Base-by-base conservation (phyloP, 2,797 vertebrate genomes). In the Spea hammondii region DNA sequence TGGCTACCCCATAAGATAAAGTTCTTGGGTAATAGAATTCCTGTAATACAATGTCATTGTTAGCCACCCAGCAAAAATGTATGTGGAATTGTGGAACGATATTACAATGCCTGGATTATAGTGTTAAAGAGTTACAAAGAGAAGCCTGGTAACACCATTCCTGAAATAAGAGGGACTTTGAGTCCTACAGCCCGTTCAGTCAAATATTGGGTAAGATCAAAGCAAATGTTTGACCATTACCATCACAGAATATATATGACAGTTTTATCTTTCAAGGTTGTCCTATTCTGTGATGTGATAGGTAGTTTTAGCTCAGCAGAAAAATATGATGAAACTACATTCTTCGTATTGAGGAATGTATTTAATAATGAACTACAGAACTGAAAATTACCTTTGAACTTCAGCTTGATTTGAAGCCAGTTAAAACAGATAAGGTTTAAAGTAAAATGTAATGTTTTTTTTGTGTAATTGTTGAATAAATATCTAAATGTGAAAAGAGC, bases 71-170 rank as follows among this genome's bases (percentile, higher is more conserved):
- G 73, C 69, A 81, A 76, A 81, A 68, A 81, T 66, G 76, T 46
- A 68, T 81, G 74, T 65, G 79, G 79, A 72, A 77, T 50, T 68
- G 54, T 64, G 74, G 79, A 77, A 72, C 77, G 79, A 73, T 48
- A 55, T 62, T 64, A 55, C 70, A 81, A 69, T 77, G 62, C 51
- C 51, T n/a, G 79, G 50, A 81, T 81, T 76, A 76, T 8, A 51
- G 50, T 59, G n/a, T 55, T 81, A 72, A 72, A 55, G 9, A 44
- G 47, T 46, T n/a, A 54, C 68, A 72, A 12, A 62, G 48, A 77
- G 60, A 68, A 66, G 48, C n/a, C 48, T 77, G 54, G 68, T 72
- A 77, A 73, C 9, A 55, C 54, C 62, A 67, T 64, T 70, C 62
- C 32, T 51, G 60, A 59, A 77, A 72, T 72, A 2, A 32, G 32